Percentiles rank a stretch among this genome's conserved stretches.
phyloP scores from a whole-genome alignment of 2,888 invertebrate genomes.

The Drosophila pseudotakahashii region DNA sequence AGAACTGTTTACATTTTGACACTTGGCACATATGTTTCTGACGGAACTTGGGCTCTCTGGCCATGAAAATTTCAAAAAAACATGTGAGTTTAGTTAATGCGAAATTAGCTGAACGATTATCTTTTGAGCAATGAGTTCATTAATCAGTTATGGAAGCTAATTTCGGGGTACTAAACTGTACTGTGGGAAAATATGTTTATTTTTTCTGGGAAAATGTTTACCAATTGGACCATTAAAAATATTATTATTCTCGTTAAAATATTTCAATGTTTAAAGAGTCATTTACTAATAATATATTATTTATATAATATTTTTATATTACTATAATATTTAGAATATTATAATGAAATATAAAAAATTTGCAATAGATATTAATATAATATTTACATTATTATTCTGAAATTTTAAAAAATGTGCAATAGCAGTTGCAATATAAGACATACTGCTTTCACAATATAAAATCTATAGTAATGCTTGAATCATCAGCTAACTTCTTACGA shows the following conservation, averaged over 20 bases:
- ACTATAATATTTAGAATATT: too few relatives aligned
- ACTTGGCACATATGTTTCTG: slow-evolving; percentile 37
- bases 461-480: slow-evolving; percentile 2
- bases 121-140: slow-evolving; percentile 34
- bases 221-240: too few relatives aligned
- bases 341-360: too few relatives aligned
- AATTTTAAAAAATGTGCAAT: too few relatives aligned
- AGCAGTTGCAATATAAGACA: too few relatives aligned
- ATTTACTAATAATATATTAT: too few relatives aligned
- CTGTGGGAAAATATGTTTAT: slow-evolving; percentile 8
- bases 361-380: too few relatives aligned
- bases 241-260: too few relatives aligned
- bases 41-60: slow-evolving; percentile 21
- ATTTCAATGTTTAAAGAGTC: too few relatives aligned
- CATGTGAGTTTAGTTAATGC: slow-evolving; percentile 34
- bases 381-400: background rate
- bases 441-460: background rate
- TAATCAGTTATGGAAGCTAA: slow-evolving; percentile 18
- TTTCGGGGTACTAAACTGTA: background rate
- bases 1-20: slow-evolving; percentile 43
- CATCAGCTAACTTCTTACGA: background rate
- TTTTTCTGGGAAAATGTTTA: background rate
- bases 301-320: too few relatives aligned
- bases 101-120: slow-evolving; percentile 22
- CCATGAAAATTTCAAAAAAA: slow-evolving; percentile 28